A percentile compares a stretch with the other conserved stretches of the same genome.
Evolutionary conservation across 1,140 invertebrate species (phyloP).

Genomic region (Drosophila guanche): DNA sequence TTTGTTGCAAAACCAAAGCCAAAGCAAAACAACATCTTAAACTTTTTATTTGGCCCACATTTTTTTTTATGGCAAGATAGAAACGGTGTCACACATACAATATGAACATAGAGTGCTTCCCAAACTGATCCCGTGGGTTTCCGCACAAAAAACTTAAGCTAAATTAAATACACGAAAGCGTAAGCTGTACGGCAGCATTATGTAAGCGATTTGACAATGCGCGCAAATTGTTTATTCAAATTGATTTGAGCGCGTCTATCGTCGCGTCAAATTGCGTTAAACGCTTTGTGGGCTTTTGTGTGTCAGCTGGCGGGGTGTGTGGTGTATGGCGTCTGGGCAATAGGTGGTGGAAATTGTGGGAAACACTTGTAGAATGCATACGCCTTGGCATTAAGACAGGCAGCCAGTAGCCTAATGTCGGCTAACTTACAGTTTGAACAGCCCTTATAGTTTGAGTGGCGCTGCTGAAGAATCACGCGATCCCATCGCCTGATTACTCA

Average conservation of each 20-base stretch:
- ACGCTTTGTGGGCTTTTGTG: conserved; percentile 58
- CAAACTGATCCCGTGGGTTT: conserved; percentile 1
- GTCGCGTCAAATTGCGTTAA: conserved; percentile 40
- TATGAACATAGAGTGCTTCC: not conserved
- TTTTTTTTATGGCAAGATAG: conserved; percentile 41
- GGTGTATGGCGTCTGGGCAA: conserved; percentile 12
- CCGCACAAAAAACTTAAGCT: conserved; percentile 37
- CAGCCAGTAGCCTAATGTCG: conserved; percentile 7
- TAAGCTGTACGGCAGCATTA: conserved; percentile 31
- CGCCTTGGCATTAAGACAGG: not conserved
- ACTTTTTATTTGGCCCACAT: conserved; percentile 19
- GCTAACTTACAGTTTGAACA: conserved; percentile 15
- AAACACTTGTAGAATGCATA: conserved; percentile 1
- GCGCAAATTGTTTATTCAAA: conserved; percentile 77
- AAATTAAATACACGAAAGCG: conserved; percentile 45
- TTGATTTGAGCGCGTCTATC: conserved; percentile 47
- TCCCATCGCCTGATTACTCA: conserved; percentile 70
- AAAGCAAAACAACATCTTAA: conserved; percentile 44
- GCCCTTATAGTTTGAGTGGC: conserved; percentile 47
- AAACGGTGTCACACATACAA: not conserved
- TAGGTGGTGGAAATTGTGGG: conserved; percentile 11
- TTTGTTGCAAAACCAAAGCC: conserved; percentile 38
- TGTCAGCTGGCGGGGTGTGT: conserved; percentile 38
- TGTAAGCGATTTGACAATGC: conserved; percentile 62
- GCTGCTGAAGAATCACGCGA: conserved; percentile 66